Evolutionary conservation across 2,113 vertebrate species (phyloP).

Genomic region (Opisthocomus hoazin): DNA sequence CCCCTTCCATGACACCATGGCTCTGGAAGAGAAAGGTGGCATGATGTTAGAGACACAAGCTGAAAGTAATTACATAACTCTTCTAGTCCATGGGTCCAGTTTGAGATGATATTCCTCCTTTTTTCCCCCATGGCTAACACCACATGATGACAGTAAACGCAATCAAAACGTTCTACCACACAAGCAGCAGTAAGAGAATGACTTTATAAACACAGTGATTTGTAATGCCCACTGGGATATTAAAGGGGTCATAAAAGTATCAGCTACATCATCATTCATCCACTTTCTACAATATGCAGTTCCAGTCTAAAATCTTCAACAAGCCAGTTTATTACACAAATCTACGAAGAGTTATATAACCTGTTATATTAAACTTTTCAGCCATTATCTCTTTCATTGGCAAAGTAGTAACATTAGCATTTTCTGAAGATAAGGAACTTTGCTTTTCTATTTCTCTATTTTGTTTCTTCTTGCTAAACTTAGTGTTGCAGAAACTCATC

Average conservation of each 20-base stretch:
- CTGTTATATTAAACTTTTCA: background rate
- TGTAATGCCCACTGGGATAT: background rate
- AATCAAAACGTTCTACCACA: background rate
- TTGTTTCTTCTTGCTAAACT: background rate
- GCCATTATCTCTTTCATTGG: background rate
- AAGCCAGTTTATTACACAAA: background rate
- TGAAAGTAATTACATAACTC: background rate
- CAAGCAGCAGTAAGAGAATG: background rate
- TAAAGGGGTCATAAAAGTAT: background rate
- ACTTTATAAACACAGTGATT: background rate
- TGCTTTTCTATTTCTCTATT: background rate
- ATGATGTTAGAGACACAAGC: background rate
- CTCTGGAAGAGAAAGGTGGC: slow-evolving; percentile 73
- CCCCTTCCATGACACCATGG: slow-evolving; percentile 88
- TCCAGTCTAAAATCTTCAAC: background rate
- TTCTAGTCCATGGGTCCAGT: background rate
- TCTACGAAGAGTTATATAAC: background rate
- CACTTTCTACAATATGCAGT: background rate
- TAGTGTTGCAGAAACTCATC: background rate
- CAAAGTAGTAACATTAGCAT: background rate
- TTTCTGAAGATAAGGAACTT: background rate
- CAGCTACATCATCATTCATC: background rate
- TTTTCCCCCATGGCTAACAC: background rate
- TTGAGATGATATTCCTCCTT: background rate
- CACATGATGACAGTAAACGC: background rate